Conservation (phyloP, 2,113 vertebrate species). For the Upupa epops region DNA sequence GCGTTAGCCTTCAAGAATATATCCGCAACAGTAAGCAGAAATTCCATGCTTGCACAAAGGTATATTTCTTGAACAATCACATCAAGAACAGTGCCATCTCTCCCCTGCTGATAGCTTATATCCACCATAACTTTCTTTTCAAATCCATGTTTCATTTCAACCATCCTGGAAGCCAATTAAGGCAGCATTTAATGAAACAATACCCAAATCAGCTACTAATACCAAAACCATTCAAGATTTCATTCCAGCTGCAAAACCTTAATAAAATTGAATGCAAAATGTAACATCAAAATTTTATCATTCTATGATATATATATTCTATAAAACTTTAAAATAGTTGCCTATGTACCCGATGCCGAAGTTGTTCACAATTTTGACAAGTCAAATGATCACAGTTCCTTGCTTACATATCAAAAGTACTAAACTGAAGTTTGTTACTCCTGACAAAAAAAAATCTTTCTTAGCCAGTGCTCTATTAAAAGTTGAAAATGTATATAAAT, state of each 20-base stretch:
- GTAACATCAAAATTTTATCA: not conserved
- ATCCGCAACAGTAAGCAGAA: constrained; percentile 89
- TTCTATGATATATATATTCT: not conserved
- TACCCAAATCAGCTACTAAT: not conserved
- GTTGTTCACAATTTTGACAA: not conserved
- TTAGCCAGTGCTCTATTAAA: not conserved
- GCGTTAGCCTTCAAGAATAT: constrained; percentile 88
- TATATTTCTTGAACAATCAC: constrained; percentile 89
- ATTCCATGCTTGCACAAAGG: constrained; percentile 96
- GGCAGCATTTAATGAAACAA: not conserved
- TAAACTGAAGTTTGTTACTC: not conserved
- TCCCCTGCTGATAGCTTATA: constrained; percentile 84
- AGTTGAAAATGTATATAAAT: not conserved
- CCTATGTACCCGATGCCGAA: not conserved
- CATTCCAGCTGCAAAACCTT: not conserved
- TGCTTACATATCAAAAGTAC: not conserved
- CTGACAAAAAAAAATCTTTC: not conserved
- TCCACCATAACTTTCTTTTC: constrained; percentile 94
- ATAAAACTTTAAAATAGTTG: not conserved
- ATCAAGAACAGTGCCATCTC: constrained; percentile 83
- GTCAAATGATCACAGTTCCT: not conserved
- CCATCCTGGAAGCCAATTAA: constrained; percentile 84
- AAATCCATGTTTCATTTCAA: constrained; percentile 87
- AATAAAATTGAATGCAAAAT: not conserved
- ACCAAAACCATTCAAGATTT: not conserved